A percentile compares a stretch with the other conserved stretches of the same genome.
phyloP scores from a whole-genome alignment of 2,888 invertebrate genomes.

The Exocentrus adspersus region DNA sequence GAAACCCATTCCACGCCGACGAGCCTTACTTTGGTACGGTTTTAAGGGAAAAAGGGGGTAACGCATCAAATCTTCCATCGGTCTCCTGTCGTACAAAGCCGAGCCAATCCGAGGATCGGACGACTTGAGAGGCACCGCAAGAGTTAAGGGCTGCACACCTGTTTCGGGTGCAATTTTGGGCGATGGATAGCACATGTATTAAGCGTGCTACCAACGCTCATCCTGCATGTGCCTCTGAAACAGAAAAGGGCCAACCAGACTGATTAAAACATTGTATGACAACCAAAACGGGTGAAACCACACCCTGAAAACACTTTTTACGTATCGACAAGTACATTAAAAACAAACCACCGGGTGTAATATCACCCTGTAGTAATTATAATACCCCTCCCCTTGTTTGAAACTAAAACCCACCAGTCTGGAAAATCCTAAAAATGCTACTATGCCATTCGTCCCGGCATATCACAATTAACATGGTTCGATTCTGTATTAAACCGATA shows the following conservation, averaged over 20 bases:
- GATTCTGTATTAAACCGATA: conserved; percentile 44
- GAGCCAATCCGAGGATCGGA: conserved; percentile 56
- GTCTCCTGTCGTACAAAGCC: conserved; percentile 57
- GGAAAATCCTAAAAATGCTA: conserved; percentile 18
- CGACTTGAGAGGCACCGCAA: conserved; percentile 65
- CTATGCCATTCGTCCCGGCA: conserved; percentile 2
- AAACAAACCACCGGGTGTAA: background rate
- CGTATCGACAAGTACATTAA: background rate
- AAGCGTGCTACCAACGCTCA: conserved; percentile 66
- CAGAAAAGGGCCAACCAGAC: conserved; percentile 69
- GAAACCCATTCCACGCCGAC: conserved; percentile 39
- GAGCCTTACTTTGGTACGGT: background rate
- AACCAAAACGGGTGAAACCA: conserved; percentile 3
- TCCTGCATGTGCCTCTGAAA: conserved; percentile 90
- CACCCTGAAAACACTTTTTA: background rate
- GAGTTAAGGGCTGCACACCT: conserved; percentile 62
- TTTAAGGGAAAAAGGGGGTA: too few relatives aligned
- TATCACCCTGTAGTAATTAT: background rate
- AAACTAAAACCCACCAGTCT: conserved; percentile 12
- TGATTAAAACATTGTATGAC: conserved; percentile 56
- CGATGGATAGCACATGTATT: conserved; percentile 68
- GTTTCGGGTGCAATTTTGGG: conserved; percentile 58
- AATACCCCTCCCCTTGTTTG: too few relatives aligned
- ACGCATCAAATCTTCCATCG: conserved; percentile 61
- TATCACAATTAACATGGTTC: conserved; percentile 47